These are phyloP conservation scores for Mionectes macconnelli DNA, from an alignment of 2,113 vertebrate species.

Conservation along the genomic window DNA sequence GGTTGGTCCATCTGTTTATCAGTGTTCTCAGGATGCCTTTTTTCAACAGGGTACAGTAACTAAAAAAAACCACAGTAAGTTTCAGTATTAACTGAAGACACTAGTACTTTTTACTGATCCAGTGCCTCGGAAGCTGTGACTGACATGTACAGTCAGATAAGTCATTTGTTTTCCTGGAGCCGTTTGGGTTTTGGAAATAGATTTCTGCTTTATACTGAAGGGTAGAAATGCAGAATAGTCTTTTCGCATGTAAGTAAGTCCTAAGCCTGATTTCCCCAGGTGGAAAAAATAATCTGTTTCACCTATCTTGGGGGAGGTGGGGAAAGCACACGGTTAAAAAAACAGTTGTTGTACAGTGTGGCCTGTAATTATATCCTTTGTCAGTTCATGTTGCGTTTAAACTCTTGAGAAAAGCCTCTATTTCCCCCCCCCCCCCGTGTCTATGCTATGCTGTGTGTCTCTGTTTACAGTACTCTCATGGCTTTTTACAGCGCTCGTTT, in stretches of 20 bases:
- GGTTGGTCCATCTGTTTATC: background rate
- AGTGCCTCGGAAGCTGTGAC: background rate
- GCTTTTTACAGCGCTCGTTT: background rate
- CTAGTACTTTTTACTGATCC: background rate
- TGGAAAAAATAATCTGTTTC: background rate
- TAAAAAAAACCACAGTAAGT: background rate
- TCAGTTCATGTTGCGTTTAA: background rate
- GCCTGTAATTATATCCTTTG: background rate
- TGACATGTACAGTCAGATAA: background rate
- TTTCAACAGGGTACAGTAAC: background rate
- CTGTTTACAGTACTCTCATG: background rate
- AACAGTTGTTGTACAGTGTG: background rate
- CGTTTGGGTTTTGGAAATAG: rapidly evolving
- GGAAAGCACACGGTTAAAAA: background rate
- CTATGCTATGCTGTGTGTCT: rapidly evolving
- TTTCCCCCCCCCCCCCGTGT: rapidly evolving
- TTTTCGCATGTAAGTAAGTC: background rate
- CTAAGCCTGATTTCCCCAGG: background rate
- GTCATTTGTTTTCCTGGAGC: background rate
- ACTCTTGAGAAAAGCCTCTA: background rate
- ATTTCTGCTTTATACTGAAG: background rate
- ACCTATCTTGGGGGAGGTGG: background rate
- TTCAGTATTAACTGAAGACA: too few species aligned
- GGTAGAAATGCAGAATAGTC: background rate
- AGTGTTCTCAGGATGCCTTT: background rate